These are phyloP conservation scores for Dysmachus trigonus DNA, from an alignment of 2,888 invertebrate genomes.

Conservation along the genomic window DNA sequence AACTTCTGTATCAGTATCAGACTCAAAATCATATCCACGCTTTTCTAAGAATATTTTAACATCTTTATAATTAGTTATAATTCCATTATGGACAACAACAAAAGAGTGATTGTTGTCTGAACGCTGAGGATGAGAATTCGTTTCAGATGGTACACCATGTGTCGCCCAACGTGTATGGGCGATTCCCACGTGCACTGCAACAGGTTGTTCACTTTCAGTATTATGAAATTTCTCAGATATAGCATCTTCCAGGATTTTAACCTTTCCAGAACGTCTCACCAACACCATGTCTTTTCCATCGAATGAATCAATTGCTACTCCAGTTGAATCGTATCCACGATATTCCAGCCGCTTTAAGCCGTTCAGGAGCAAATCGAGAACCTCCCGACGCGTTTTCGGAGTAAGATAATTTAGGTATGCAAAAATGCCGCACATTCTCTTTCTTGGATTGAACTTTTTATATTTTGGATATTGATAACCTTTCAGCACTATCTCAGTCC, in stretches of 20 bases:
- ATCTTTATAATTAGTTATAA: conserved; percentile 96
- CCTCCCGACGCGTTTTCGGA: conserved; percentile 92
- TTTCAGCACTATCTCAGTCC: neutral
- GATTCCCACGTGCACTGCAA: conserved; percentile 91
- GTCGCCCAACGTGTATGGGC: conserved; percentile 99
- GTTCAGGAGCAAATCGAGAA: conserved; percentile 91
- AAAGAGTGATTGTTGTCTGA: conserved; percentile 87
- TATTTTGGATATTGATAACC: neutral
- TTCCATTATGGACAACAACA: conserved; percentile 94
- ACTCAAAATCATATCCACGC: conserved; percentile 92
- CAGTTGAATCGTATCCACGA: conserved; percentile 99
- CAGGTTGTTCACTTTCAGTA: conserved; percentile 75
- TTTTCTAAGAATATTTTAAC: conserved; percentile 92
- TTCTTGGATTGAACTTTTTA: neutral
- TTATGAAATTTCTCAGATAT: conserved; percentile 74
- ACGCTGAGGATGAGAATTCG: conserved; percentile 97
- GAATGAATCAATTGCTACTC: conserved; percentile 84
- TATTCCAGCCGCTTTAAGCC: conserved; percentile 98
- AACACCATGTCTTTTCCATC: conserved; percentile 82
- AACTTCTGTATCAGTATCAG: conserved; percentile 98
- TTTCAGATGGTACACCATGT: conserved; percentile 94
- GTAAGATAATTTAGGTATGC: conserved; percentile 98
- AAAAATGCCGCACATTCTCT: conserved; percentile 81
- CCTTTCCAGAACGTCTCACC: conserved; percentile 92
- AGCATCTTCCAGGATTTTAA: conserved; percentile 88